Evolutionary conservation across 2,797 vertebrate genomes (phyloP).

Genomic region (Psittacula echo): DNA sequence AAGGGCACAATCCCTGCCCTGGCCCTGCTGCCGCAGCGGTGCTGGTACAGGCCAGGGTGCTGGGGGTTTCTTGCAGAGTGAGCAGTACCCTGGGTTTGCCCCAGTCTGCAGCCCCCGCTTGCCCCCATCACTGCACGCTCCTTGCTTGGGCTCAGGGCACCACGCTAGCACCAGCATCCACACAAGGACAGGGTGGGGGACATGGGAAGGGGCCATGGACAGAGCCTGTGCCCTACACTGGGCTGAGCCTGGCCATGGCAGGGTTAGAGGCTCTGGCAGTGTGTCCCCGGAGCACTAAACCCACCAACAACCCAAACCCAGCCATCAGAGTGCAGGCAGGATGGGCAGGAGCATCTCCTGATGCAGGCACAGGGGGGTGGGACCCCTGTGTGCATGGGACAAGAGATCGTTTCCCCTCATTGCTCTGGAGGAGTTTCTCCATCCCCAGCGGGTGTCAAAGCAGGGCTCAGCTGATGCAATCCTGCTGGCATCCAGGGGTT

Average conservation of each 20-base stretch:
- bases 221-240: accelerated
- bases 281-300: accelerated
- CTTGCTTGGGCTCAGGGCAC: background rate
- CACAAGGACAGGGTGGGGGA: no score
- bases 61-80: background rate
- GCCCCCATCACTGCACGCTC: accelerated
- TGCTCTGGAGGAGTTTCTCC: background rate
- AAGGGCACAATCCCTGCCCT: no score
- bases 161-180: accelerated
- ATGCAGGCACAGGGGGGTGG: background rate
- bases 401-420: accelerated
- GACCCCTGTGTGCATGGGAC: background rate
- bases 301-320: no score
- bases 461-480: background rate
- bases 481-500: accelerated
- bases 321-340: background rate
- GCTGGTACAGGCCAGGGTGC: background rate
- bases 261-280: background rate
- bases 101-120: background rate
- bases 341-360: background rate
- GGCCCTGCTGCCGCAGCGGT: background rate
- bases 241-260: background rate
- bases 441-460: accelerated
- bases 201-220: background rate
- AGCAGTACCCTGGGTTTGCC: background rate